Evolutionary conservation across 2,797 vertebrate species (phyloP).

Genomic region (Coranthus polyacanthus): DNA sequence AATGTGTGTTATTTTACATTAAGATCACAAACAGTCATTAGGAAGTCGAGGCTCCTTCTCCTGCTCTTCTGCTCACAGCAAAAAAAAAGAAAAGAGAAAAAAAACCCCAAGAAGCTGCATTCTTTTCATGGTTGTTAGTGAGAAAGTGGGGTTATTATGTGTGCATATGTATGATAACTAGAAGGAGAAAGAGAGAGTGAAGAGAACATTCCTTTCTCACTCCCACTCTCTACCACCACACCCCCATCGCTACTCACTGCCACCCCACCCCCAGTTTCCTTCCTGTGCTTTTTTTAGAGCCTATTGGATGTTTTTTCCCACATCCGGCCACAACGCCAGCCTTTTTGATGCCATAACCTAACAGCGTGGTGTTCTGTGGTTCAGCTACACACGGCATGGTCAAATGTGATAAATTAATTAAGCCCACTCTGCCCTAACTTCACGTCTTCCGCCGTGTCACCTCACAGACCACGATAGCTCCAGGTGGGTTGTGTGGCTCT

Average conservation of each 20-base stretch:
- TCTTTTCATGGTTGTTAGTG: slow-evolving; percentile 74
- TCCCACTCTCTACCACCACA: slow-evolving; percentile 89
- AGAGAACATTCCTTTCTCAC: slow-evolving; percentile 93
- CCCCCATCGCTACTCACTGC: slow-evolving; percentile 87
- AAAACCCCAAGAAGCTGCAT: slow-evolving; percentile 69
- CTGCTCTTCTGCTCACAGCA: slow-evolving; percentile 10
- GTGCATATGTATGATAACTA: slow-evolving; percentile 72
- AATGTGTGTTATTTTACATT: slow-evolving; percentile 30
- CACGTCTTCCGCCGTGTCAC: slow-evolving; percentile 2
- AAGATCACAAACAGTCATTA: slow-evolving; percentile 44
- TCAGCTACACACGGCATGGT: slow-evolving; percentile 52
- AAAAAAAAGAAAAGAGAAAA: slow-evolving; percentile 25
- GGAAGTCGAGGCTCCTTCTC: slow-evolving; percentile 45
- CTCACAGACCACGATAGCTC: not conserved
- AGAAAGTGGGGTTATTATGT: slow-evolving; percentile 77
- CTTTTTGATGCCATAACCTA: slow-evolving; percentile 91
- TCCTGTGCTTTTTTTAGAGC: slow-evolving; percentile 99
- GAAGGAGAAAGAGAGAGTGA: slow-evolving; percentile 80
- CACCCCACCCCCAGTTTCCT: slow-evolving; percentile 96
- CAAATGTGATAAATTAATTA: slow-evolving; percentile 55
- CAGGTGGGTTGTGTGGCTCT: too few species aligned
- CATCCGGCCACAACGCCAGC: slow-evolving; percentile 96
- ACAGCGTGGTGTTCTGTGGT: slow-evolving; percentile 76
- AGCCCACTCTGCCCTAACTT: slow-evolving; percentile 24
- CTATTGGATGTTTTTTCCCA: slow-evolving; percentile 94